Evolutionary conservation across 2,888 invertebrate species (phyloP), one percentile per base, ranked within the genome.

Genomic region (Dicranocentrus wangi): DNA sequence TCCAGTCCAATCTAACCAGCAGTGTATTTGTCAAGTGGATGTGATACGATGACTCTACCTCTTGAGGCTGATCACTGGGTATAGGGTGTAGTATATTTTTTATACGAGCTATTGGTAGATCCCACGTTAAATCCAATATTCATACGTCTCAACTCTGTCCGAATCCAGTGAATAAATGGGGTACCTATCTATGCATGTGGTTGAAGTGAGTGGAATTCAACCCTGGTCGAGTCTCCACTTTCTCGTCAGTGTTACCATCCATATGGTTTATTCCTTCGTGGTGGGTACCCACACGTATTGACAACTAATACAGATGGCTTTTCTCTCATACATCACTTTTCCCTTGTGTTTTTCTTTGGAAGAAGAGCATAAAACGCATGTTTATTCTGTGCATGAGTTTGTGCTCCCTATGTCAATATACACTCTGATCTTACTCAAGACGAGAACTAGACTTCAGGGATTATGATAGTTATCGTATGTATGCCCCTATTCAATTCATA

Each of bases 71-170:
- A n/a, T n/a, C n/a, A n/a, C n/a, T 43, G 43, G n/a, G 13, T 43
- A n/a, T 43, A 43, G 43, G n/a, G 39, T 39, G 39, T 39, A 39
- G 39, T 13, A 39, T 8, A 39, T 39, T 8, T 39, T 5, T 39
- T 8, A 13, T 13, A 39, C 7, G 39, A 39, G 43, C 43, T 43
- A 2, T 55, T 55, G 25, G 32, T 39, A n/a, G 15, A 28, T 60
- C 15, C 32, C 28, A 60, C 60, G 28, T 60, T 60, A 60, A 60
- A 60, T 60, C 60, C 60, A 60, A 60, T 60, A 28, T 17, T 60
- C 32, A 60, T 60, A 28, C 60, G 7, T 60, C 17, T 23, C 23
- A 19, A 10, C 32, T 32, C 32, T 32, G 32, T 32, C 10, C 32
- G 32, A 32, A 7, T 32, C 32, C 32, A 32, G 32, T 32, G 32